A percentile compares a stretch with the other conserved stretches of the same genome.
These are phyloP conservation scores for Ciconia nigra DNA, from an alignment of 2,797 vertebrate genomes.

Conservation along the genomic window DNA sequence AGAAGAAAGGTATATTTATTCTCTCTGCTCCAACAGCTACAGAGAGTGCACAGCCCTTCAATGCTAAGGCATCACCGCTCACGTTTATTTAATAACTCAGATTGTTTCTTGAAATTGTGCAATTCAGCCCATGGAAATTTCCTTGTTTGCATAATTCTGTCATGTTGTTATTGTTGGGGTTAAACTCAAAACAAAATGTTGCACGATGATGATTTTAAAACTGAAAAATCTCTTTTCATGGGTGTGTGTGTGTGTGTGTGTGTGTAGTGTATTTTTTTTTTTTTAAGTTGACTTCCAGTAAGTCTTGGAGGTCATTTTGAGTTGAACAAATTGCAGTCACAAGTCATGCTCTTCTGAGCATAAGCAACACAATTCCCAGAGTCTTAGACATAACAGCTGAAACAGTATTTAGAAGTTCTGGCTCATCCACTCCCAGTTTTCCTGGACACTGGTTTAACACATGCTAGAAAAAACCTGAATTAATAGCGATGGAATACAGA, in stretches of 20 bases:
- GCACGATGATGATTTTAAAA: not conserved
- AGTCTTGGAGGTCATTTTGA: constrained; percentile 1
- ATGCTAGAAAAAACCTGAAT: not conserved
- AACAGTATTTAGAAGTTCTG: not conserved
- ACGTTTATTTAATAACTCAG: constrained; percentile 1
- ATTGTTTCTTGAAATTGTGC: constrained; percentile 2
- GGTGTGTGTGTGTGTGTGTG: no score
- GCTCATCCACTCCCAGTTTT: not conserved
- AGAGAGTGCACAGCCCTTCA: not conserved
- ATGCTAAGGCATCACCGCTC: not conserved
- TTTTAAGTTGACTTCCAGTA: not conserved
- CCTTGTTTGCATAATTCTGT: constrained; percentile 30
- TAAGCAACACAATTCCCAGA: constrained; percentile 2
- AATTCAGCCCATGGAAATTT: constrained; percentile 54
- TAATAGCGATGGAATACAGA: not conserved
- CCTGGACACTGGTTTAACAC: not conserved
- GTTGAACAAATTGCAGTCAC: constrained; percentile 35
- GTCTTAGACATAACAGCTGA: constrained; percentile 4
- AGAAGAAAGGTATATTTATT: constrained; percentile 31
- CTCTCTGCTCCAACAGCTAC: not conserved
- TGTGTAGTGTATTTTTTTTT: not conserved
- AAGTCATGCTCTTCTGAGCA: constrained; percentile 27
- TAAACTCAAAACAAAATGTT: constrained; percentile 34
- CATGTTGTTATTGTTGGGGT: not conserved
- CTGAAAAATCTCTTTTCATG: constrained; percentile 2